Base-by-base conservation (phyloP, 2,797 vertebrate species). In the Gorsachius magnificus region DNA sequence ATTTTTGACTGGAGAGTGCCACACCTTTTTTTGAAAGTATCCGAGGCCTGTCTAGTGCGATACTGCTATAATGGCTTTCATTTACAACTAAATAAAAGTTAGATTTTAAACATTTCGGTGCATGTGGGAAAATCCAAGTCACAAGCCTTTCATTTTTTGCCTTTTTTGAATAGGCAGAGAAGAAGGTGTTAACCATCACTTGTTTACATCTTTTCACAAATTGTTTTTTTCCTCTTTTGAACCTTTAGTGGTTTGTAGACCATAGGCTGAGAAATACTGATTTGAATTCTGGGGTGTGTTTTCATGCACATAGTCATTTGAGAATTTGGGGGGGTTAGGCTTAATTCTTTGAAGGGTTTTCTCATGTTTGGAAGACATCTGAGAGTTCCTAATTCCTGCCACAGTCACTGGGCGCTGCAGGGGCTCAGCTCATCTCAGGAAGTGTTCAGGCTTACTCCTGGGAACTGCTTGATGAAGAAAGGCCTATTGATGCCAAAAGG, bases 391-490 rank as follows among this genome's bases (percentile, higher is more conserved):
- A 26, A 10, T 81, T 76, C 57, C 65, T 88, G 74, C 35, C n/a
- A 7, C 41, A 79, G 85, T 90, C 6, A 0, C 63, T 78, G 61
- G 31, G 57, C 6, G 0, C 72, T 83, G 70, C 70, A 72, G 77
- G 68, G 72, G 35, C 80, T 90, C 51, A 69, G 54, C 61, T 89
- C 81, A 82, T 91, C 78, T 87, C 64, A 84, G 92, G 83, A 90
- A 88, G 65, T 22, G 24, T 83, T 83, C 20, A 28, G 77, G 50
- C 63, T 90, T 83, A 38, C 66, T 87, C 84, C 78, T 79, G 89
- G 91, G 96, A 94, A 50, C 77, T 72, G 50, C 92, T 79, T 71
- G 70, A 76, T 4, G 20, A 94, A 89, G 80, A 93, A 90, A 91
- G 58, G 43, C 57, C 83, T 80, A 46, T 65, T 78, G 83, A 90